Base-by-base conservation (phyloP, 2,888 invertebrate genomes). In the Pandemis heparana region DNA sequence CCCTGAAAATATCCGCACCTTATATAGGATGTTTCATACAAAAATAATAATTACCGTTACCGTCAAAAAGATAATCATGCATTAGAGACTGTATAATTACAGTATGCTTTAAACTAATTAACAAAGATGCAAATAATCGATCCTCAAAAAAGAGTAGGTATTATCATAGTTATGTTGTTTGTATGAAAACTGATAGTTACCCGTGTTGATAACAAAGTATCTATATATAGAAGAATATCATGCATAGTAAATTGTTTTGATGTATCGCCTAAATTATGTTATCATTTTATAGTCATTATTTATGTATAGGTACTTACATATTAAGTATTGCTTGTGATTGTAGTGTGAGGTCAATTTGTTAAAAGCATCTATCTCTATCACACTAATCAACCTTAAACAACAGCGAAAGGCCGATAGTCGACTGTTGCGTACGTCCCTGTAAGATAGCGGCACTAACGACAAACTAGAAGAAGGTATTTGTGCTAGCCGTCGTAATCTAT, bases 281-380 rank as follows among this genome's bases (percentile, higher is more conserved):
- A 75, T 74, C 78, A 69, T 78, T 78, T 82, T 80, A 79, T 83
- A 85, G 84, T 84, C 84, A 84, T 78, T 85, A 85, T 83, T 84
- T 86, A 84, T 83, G 74, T 79, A 82, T n/a, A n/a, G n/a, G n/a
- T n/a, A n/a, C n/a, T n/a, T n/a, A n/a, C n/a, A n/a, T 84, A 87
- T 77, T 60, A 82, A 84, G 87, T 87, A 75, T 82, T 39, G 48
- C 63, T 48, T 64, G 48, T 64, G 63, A 46, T 64, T 48, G 46
- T 46, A 63, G 64, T 64, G 7, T 46, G 32, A 18, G 41, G 41
- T 63, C 56, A 12, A 4, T 23, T 10, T 23, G 56, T 23, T 56
- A 23, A 56, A 23, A 23, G 56, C 18, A 56, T 56, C 56, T 56
- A 23, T 56, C 56, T 5, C 12, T 56, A 23, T 56, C 56, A 12